phyloP scores from a whole-genome alignment of 2,888 invertebrate genomes.

The Smittia aterrima region DNA sequence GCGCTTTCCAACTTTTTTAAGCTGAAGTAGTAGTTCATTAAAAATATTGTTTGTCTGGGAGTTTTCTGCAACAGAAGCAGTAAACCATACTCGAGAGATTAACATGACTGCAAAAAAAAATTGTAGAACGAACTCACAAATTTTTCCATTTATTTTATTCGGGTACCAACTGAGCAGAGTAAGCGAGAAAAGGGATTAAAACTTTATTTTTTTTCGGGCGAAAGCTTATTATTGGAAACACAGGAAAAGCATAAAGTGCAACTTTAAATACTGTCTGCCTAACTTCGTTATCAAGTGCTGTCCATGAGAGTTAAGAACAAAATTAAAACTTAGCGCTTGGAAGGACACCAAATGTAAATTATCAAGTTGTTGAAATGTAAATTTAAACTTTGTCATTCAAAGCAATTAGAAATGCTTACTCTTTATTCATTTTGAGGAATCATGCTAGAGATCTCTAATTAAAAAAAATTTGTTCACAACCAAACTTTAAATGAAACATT shows the following conservation, averaged over 20 bases:
- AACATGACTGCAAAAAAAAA: constrained; percentile 26
- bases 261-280: constrained; percentile 14
- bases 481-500: background rate
- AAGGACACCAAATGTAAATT: background rate
- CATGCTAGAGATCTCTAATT: too few relatives aligned
- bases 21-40: constrained; percentile 34
- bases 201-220: background rate
- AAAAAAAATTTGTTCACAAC: background rate
- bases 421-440: too few relatives aligned
- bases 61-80: constrained; percentile 12
- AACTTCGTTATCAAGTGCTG: constrained; percentile 4
- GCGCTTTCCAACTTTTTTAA: constrained; percentile 16
- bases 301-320: background rate
- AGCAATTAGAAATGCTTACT: background rate
- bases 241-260: constrained; percentile 4
- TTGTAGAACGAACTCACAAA: background rate
- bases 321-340: background rate
- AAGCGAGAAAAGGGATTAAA: constrained; percentile 30
- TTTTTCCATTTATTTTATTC: constrained; percentile 22
- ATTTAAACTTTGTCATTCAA: background rate
- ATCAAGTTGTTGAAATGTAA: background rate
- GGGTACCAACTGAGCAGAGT: background rate
- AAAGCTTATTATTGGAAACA: constrained; percentile 34
- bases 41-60: constrained; percentile 38
- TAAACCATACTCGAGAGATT: constrained; percentile 41